Evolutionary conservation across 2,888 invertebrate genomes (phyloP).

Genomic region (Anthophora plumipes): DNA sequence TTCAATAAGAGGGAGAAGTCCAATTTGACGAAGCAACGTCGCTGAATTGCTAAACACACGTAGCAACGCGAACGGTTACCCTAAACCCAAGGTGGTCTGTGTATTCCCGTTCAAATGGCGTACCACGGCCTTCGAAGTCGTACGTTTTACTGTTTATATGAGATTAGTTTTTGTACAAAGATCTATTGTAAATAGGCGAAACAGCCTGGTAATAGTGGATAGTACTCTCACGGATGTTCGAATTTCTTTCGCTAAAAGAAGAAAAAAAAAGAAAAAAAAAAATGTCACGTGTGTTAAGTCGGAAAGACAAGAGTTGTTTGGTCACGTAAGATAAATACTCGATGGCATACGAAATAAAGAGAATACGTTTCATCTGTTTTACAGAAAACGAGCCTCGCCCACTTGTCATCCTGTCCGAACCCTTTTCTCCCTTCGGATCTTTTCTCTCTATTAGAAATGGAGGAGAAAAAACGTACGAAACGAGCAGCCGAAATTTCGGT

Average conservation of each 20-base stretch:
- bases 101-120: slow-evolving; percentile 63
- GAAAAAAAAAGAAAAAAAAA: too few relatives aligned
- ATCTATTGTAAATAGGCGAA: slow-evolving; percentile 81
- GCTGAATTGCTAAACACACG: slow-evolving; percentile 18
- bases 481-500: slow-evolving; percentile 59
- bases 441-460: slow-evolving; percentile 54
- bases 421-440: slow-evolving; percentile 28
- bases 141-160: slow-evolving; percentile 77
- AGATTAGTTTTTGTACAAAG: slow-evolving; percentile 81
- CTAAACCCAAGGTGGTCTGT: slow-evolving; percentile 45
- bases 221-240: slow-evolving; percentile 75
- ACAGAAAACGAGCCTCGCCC: slow-evolving; percentile 67
- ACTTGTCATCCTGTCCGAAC: slow-evolving; percentile 43
- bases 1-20: slow-evolving; percentile 11
- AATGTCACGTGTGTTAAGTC: slow-evolving; percentile 45
- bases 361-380: slow-evolving; percentile 82
- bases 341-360: slow-evolving; percentile 73
- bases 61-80: background rate
- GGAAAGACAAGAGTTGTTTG: slow-evolving; percentile 50
- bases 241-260: slow-evolving; percentile 74
- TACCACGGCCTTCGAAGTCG: slow-evolving; percentile 20
- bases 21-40: slow-evolving; percentile 40
- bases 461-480: slow-evolving; percentile 50
- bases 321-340: slow-evolving; percentile 69
- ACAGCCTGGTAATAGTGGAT: slow-evolving; percentile 72